Conservation (phyloP, 2,888 invertebrate genomes). For the Eupithecia subumbrata region DNA sequence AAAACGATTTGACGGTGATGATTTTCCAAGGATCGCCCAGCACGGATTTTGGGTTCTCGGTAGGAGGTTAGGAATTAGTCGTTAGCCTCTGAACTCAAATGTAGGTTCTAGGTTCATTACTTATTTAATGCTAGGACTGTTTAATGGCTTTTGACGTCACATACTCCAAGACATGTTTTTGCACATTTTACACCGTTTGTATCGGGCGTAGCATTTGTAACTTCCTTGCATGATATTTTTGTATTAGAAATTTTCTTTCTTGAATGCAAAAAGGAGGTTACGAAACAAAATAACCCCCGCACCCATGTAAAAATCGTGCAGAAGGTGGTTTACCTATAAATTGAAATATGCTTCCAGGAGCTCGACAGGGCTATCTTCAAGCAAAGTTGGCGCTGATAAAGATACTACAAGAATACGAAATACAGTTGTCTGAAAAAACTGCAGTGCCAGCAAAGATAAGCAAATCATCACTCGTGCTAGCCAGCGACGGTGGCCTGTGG, state of each 20-base stretch:
- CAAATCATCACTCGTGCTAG: constrained; percentile 62
- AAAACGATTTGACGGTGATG: not conserved
- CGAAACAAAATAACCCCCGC: not conserved
- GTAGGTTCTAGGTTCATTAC: not conserved
- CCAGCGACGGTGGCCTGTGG: constrained; percentile 74
- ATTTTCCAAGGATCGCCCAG: too few relatives aligned
- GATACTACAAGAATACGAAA: constrained; percentile 67
- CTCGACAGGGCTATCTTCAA: constrained; percentile 78
- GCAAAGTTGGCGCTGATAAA: constrained; percentile 75
- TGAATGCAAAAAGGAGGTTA: not conserved
- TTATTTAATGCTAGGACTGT: not conserved
- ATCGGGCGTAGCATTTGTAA: not conserved
- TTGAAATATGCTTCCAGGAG: constrained; percentile 56
- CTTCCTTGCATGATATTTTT: not conserved
- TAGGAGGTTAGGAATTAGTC: not conserved
- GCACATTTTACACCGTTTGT: not conserved
- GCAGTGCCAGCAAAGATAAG: constrained; percentile 68
- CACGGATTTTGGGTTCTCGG: not conserved
- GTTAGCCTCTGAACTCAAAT: not conserved
- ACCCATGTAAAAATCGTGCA: not conserved
- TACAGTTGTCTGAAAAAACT: constrained; percentile 66
- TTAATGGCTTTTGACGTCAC: not conserved
- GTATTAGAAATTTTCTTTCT: not conserved
- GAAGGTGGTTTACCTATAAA: not conserved
- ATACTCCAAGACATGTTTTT: too few relatives aligned